Conservation (phyloP, 2,797 vertebrate species). For the Loriculus beryllinus region DNA sequence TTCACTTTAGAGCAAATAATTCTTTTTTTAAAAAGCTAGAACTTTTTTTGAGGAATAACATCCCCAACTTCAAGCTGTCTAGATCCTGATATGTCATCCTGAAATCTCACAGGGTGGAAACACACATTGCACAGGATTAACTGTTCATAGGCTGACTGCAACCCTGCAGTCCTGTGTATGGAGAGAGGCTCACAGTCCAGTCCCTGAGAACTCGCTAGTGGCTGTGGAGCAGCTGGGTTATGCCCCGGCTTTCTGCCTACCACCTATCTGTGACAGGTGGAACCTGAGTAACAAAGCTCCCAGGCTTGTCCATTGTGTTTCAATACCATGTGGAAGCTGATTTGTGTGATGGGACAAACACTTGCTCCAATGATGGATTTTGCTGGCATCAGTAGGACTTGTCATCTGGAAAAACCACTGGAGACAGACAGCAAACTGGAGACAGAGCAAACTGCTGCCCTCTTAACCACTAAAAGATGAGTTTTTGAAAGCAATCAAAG, state of each 20-base stretch:
- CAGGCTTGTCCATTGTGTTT: background rate
- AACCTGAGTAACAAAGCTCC: background rate
- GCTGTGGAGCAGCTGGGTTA: background rate
- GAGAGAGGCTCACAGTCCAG: background rate
- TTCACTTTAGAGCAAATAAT: background rate
- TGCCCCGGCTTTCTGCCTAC: background rate
- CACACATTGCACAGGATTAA: background rate
- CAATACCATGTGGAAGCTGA: background rate
- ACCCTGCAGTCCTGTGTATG: background rate
- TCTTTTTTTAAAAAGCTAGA: background rate
- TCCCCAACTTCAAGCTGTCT: background rate
- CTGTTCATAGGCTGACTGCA: background rate
- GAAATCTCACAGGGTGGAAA: background rate
- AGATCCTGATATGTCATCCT: background rate
- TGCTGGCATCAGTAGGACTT: background rate
- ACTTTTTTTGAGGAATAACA: background rate
- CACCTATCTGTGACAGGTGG: background rate
- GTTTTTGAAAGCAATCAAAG: background rate
- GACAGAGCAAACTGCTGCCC: background rate
- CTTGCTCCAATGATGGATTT: background rate
- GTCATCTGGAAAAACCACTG: background rate
- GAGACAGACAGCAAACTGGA: background rate
- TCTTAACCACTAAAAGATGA: background rate
- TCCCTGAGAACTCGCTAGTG: background rate
- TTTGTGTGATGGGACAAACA: background rate